Evolutionary conservation across 2,888 invertebrate genomes (phyloP).

Genomic region (Helicoverpa assulta): DNA sequence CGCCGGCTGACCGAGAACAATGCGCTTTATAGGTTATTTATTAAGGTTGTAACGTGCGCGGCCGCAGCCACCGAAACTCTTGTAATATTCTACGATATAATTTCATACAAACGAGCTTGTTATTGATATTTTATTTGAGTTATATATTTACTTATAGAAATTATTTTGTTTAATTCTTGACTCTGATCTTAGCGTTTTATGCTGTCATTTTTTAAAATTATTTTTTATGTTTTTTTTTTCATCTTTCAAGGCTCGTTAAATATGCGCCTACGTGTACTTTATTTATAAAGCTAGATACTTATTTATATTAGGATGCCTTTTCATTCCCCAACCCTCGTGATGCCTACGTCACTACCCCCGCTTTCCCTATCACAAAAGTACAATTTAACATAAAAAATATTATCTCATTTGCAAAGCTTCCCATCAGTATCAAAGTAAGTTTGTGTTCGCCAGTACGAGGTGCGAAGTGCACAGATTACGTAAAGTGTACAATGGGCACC

Average conservation of each 20-base stretch:
- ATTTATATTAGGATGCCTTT: no score
- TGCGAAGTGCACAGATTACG: constrained; percentile 29
- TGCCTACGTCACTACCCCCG: no score
- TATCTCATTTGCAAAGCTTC: background rate
- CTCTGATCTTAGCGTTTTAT: background rate
- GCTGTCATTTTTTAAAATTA: no score
- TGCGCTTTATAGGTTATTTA: constrained; percentile 76
- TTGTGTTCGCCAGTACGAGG: constrained; percentile 40
- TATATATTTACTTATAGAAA: constrained; percentile 50
- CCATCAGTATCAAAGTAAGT: constrained; percentile 11
- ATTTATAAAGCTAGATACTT: no score
- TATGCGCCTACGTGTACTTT: no score
- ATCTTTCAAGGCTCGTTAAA: no score
- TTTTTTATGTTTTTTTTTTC: background rate
- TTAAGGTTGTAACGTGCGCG: constrained; percentile 64
- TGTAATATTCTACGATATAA: constrained; percentile 72
- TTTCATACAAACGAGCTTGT: constrained; percentile 82
- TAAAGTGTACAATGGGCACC: constrained; percentile 36
- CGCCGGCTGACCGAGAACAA: constrained; percentile 80
- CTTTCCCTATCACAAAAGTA: no score
- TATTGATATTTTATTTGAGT: constrained; percentile 82
- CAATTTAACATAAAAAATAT: background rate
- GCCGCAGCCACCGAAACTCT: constrained; percentile 54
- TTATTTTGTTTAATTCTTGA: constrained; percentile 21
- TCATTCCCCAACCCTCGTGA: no score